Evolutionary conservation across 2,797 vertebrate genomes (phyloP).

Genomic region (Neosalanx taihuensis): DNA sequence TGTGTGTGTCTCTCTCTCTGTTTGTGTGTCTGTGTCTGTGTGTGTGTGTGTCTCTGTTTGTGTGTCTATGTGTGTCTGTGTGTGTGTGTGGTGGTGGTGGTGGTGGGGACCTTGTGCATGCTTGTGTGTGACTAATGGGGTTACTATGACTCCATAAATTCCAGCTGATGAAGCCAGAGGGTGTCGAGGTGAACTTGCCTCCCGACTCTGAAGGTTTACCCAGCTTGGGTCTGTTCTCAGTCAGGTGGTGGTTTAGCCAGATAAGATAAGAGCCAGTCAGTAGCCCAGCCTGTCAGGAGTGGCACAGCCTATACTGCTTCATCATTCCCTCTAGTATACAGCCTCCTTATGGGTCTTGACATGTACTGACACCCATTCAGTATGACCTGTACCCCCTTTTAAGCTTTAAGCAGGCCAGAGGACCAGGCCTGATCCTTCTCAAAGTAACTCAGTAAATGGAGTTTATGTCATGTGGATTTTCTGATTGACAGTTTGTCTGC

Average conservation of each 20-base stretch:
- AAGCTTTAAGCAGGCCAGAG: background rate
- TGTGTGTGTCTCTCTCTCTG: background rate
- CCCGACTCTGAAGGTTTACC: no score
- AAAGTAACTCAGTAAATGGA: background rate
- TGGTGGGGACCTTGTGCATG: background rate
- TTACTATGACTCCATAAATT: no score
- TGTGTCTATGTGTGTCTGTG: slow-evolving; percentile 1
- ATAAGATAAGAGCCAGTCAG: no score
- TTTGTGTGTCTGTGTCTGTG: background rate
- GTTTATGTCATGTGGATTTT: background rate
- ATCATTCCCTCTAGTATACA: background rate
- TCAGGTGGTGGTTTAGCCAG: no score
- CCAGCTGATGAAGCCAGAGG: no score
- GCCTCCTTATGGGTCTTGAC: background rate
- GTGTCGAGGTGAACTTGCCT: no score
- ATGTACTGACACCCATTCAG: background rate
- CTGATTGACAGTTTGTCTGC: background rate
- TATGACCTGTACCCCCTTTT: background rate
- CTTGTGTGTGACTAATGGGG: background rate
- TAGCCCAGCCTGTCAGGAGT: no score
- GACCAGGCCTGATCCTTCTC: background rate
- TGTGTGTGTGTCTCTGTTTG: background rate
- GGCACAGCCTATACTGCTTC: no score
- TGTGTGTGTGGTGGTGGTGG: background rate
- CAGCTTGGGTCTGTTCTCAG: no score